These are phyloP conservation scores for Gallinago jamesoni DNA, from an alignment of 2,113 vertebrate genomes.

Conservation along the genomic window DNA sequence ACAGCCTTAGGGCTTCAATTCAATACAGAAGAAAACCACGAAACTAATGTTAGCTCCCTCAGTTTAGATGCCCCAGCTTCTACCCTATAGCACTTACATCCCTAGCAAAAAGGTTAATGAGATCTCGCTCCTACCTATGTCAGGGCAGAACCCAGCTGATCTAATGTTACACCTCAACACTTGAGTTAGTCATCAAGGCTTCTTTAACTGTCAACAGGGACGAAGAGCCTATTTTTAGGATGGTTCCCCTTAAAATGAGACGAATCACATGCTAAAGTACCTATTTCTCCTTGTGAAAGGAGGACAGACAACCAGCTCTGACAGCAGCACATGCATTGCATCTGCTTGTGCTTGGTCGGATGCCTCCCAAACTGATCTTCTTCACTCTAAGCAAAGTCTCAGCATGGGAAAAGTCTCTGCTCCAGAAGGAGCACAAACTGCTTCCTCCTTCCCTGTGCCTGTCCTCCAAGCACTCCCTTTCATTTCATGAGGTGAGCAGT, in stretches of 20 bases:
- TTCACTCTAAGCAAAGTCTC: neutral
- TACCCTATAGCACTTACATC: neutral
- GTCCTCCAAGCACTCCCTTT: neutral
- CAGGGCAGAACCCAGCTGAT: neutral
- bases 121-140: neutral
- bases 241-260: neutral
- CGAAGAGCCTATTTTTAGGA: neutral
- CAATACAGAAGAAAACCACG: neutral
- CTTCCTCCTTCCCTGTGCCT: neutral
- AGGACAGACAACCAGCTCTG: neutral
- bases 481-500: neutral
- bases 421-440: neutral
- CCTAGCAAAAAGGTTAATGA: neutral
- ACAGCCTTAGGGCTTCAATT: neutral
- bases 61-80: neutral
- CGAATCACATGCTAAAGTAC: neutral
- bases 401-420: neutral
- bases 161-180: fast-evolving
- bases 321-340: neutral
- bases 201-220: neutral
- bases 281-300: neutral
- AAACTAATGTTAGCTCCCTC: neutral
- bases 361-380: neutral
- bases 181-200: neutral
- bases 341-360: neutral